These are phyloP conservation scores for Stegodyphus mimosarum DNA, from an alignment of 1,140 invertebrate genomes.

Conservation along the genomic window DNA sequence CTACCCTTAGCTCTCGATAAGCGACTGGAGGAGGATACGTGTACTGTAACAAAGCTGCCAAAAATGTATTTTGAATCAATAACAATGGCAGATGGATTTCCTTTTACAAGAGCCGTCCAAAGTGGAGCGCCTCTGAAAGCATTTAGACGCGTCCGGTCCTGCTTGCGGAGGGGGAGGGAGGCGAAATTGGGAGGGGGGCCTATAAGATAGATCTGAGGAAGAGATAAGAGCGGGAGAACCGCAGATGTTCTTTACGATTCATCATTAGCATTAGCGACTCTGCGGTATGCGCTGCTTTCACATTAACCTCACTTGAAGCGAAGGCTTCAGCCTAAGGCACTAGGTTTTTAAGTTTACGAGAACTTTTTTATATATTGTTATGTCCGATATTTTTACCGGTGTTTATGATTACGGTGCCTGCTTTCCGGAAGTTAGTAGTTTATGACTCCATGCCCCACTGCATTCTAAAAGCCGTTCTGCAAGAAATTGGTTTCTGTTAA, in stretches of 20 bases:
- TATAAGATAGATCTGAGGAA: not conserved
- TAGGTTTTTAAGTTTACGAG: not conserved
- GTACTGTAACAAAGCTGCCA: not conserved
- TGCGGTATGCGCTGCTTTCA: slow-evolving; percentile 5
- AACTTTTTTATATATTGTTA: not conserved
- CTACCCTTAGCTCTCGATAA: too few species aligned
- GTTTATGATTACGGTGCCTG: not conserved
- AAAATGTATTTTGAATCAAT: slow-evolving; percentile 53
- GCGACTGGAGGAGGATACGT: too few species aligned
- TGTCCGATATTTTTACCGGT: slow-evolving; percentile 15
- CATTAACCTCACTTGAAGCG: slow-evolving; percentile 30
- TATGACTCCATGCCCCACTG: too few species aligned
- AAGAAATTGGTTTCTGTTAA: too few species aligned
- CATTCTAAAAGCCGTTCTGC: too few species aligned
- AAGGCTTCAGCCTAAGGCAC: not conserved
- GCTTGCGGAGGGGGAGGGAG: not conserved
- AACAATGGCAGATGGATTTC: slow-evolving; percentile 47
- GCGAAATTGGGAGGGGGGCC: not conserved
- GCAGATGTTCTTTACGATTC: slow-evolving; percentile 50
- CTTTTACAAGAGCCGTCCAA: not conserved
- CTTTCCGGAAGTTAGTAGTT: too few species aligned
- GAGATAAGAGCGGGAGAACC: slow-evolving; percentile 21
- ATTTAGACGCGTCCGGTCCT: slow-evolving; percentile 12
- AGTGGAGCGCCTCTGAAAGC: slow-evolving; percentile 22
- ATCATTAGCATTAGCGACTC: slow-evolving; percentile 53